Evolutionary conservation across 2,888 invertebrate species (phyloP).

Genomic region (Pristionchus arcanus): DNA sequence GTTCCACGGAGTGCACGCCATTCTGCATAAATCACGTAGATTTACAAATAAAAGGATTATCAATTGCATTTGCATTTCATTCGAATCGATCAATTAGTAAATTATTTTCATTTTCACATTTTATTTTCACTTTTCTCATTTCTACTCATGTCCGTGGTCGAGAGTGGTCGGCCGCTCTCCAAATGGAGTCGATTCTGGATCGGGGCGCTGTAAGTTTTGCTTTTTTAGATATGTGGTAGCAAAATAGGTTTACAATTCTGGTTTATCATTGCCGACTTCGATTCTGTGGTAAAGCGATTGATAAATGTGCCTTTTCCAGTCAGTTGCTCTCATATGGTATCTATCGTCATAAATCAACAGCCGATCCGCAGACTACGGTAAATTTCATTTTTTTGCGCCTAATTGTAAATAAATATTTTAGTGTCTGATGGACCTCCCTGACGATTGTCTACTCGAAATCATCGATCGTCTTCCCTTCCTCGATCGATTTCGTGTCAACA

Average conservation of each 20-base stretch:
- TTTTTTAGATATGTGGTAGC: no score
- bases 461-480: neutral
- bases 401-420: neutral
- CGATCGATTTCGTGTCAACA: neutral
- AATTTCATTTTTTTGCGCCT: neutral
- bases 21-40: no score
- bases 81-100: no score
- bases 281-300: no score
- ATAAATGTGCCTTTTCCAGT: neutral
- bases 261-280: no score
- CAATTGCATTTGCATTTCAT: no score
- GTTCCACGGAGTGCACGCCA: no score
- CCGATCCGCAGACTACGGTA: neutral
- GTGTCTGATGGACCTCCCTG: neutral
- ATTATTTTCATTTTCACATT: no score
- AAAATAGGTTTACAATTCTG: no score
- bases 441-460: slow-evolving; percentile 5
- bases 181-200: neutral
- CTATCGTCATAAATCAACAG: no score
- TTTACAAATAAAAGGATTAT: no score
- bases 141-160: no score
- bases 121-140: neutral
- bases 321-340: neutral
- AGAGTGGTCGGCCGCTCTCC: neutral
- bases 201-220: neutral